phyloP scores from a whole-genome alignment of 2,113 vertebrate species.

The Dendrocopos noguchii region DNA sequence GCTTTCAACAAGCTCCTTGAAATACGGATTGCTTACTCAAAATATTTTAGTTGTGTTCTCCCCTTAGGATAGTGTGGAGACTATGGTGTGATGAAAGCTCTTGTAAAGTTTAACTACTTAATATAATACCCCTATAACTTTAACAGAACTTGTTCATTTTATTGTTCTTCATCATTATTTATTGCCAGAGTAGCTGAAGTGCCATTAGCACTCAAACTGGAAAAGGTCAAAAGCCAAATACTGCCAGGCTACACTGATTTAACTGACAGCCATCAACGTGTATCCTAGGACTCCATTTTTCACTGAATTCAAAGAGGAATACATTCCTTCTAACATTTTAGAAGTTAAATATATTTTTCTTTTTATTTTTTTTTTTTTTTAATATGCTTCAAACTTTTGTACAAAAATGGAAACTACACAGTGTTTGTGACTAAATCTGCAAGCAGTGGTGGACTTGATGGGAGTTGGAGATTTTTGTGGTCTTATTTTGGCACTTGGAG shows the following conservation, averaged over 20 bases:
- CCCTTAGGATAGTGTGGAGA: neutral
- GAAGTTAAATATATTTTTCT: neutral
- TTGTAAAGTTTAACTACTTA: neutral
- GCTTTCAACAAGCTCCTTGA: neutral
- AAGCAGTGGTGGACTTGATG: neutral
- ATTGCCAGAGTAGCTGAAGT: neutral
- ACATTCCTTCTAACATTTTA: neutral
- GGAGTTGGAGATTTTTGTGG: neutral
- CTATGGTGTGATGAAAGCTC: neutral
- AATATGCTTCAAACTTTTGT: neutral
- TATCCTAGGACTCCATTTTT: neutral
- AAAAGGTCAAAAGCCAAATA: neutral
- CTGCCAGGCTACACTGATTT: neutral
- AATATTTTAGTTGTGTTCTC: neutral
- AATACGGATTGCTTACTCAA: neutral
- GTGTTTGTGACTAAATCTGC: neutral
- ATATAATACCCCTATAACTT: neutral
- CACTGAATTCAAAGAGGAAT: neutral
- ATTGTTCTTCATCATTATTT: neutral
- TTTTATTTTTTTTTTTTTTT: neutral
- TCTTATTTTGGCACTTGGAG: neutral
- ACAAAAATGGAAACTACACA: neutral
- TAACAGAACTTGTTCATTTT: neutral
- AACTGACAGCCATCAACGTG: neutral
- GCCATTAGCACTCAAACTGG: neutral